phyloP scores from a whole-genome alignment of 2,113 vertebrate genomes.

The Syngnathus floridae region DNA sequence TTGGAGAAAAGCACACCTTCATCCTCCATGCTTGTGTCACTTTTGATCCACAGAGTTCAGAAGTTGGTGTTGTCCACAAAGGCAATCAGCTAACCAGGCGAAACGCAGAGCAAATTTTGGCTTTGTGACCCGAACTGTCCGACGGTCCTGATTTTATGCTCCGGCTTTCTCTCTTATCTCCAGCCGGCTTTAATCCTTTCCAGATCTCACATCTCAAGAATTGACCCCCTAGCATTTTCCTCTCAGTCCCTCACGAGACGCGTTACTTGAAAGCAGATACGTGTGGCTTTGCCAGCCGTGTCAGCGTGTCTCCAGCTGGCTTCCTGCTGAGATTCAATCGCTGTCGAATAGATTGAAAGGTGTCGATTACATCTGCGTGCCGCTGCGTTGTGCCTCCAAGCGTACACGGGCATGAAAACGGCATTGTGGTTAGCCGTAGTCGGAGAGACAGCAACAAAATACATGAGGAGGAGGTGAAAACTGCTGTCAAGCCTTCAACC shows the following conservation, averaged over 20 bases:
- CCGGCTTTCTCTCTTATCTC: conserved; percentile 4
- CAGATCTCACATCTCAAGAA: conserved; percentile 9
- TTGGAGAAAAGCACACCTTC: conserved; percentile 10
- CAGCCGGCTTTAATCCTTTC: conserved; percentile 4
- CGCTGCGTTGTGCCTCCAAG: conserved; percentile 31
- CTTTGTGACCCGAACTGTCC: background rate
- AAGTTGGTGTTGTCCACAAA: background rate
- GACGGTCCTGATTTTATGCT: conserved; percentile 14
- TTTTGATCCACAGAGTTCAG: background rate
- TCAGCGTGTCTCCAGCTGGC: conserved; percentile 50
- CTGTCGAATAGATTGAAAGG: conserved; percentile 42
- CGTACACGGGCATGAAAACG: conserved; percentile 21
- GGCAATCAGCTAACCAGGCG: background rate
- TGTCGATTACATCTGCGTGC: conserved; percentile 61
- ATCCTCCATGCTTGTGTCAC: conserved; percentile 9
- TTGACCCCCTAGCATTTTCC: conserved; percentile 14
- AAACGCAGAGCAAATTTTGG: background rate
- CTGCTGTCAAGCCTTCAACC: conserved; percentile 22
- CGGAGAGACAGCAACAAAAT: background rate
- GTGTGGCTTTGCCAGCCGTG: conserved; percentile 51
- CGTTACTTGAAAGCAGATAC: conserved; percentile 58
- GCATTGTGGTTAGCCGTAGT: background rate
- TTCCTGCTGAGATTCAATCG: conserved; percentile 38
- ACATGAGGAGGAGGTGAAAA: conserved; percentile 10
- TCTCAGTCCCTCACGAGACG: conserved; percentile 14